These are phyloP conservation scores for Takifugu bimaculatus DNA, from an alignment of 2,113 vertebrate species.

Conservation along the genomic window DNA sequence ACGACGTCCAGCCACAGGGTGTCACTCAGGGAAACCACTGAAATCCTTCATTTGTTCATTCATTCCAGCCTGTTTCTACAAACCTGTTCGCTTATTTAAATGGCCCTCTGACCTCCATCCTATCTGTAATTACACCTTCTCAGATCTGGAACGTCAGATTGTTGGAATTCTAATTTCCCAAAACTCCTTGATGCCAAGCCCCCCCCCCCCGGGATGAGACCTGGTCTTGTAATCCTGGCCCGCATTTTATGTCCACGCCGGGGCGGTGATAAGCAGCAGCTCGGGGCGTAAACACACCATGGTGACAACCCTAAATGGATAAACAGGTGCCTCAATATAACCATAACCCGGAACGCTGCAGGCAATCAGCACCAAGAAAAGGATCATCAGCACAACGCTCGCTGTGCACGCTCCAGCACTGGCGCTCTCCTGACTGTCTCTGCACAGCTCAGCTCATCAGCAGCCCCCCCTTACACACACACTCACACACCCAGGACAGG, in stretches of 20 bases:
- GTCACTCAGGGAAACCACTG: conserved; percentile 35
- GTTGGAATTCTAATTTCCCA: background rate
- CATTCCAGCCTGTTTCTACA: background rate
- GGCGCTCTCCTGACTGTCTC: conserved; percentile 22
- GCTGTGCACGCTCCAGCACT: background rate
- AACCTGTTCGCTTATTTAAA: conserved; percentile 22
- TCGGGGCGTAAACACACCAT: too few relatives aligned
- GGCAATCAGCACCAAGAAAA: background rate
- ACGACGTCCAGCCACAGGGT: too few relatives aligned
- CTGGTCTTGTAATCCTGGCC: too few relatives aligned
- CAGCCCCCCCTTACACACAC: background rate
- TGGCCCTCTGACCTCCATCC: background rate
- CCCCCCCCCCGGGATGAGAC: too few relatives aligned
- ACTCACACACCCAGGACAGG: background rate
- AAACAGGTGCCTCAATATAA: conserved; percentile 8
- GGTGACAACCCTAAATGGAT: background rate
- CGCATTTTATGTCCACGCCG: too few relatives aligned
- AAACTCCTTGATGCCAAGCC: background rate
- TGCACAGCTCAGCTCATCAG: too few relatives aligned
- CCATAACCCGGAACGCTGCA: background rate
- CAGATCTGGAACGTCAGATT: conserved; percentile 8
- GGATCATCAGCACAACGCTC: background rate
- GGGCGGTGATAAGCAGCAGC: too few relatives aligned
- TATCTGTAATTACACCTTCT: conserved; percentile 8
- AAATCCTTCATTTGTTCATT: too few relatives aligned